Evolutionary conservation across 2,888 invertebrate genomes (phyloP).

Genomic region (Trichogramma evanescens): DNA sequence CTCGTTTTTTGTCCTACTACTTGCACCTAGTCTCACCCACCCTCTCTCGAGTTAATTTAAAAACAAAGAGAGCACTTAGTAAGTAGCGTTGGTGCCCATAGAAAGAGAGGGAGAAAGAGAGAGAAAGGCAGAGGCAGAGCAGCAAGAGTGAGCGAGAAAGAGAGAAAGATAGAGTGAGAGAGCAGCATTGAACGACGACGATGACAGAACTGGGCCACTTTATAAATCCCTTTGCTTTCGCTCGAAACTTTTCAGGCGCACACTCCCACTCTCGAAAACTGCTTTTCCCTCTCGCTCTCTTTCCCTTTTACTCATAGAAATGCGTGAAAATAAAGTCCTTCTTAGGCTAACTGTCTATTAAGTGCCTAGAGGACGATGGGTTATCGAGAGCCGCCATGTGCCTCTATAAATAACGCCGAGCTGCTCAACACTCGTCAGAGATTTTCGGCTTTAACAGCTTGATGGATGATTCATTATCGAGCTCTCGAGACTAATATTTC

Average conservation of each 20-base stretch:
- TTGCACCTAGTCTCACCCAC: too few species aligned
- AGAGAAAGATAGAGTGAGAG: background rate
- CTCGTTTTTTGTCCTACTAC: too few species aligned
- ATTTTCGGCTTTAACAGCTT: too few species aligned
- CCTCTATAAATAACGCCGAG: too few species aligned
- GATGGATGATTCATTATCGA: too few species aligned
- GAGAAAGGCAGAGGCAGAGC: background rate
- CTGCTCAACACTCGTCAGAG: too few species aligned
- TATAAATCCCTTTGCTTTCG: constrained; percentile 2
- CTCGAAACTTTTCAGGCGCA: constrained; percentile 6
- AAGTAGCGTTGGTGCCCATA: background rate
- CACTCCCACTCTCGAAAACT: too few species aligned
- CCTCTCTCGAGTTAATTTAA: constrained; percentile 6
- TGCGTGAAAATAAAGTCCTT: constrained; percentile 7
- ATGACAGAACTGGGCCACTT: constrained; percentile 4
- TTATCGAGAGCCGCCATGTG: too few species aligned
- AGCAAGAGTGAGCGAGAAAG: background rate
- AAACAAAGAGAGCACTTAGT: constrained; percentile 3
- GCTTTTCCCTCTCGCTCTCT: background rate
- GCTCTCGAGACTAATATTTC: too few species aligned
- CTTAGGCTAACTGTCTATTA: background rate
- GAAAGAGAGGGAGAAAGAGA: background rate
- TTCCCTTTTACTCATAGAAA: background rate
- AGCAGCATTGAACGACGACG: background rate
- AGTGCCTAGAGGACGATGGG: too few species aligned